phyloP scores from a whole-genome alignment of 2,888 invertebrate genomes.

The Acanthosepion lycidas region DNA sequence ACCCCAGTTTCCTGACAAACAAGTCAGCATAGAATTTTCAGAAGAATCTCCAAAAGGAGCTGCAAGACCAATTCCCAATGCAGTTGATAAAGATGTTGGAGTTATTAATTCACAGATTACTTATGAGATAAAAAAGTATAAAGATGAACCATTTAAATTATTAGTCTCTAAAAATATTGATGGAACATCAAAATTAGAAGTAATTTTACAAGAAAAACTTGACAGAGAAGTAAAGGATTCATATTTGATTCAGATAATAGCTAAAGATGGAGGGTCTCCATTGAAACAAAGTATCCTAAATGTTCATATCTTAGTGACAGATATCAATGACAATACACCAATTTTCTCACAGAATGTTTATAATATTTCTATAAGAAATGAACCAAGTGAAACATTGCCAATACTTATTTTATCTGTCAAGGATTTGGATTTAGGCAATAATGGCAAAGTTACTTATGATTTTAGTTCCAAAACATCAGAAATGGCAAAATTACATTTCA shows the following conservation, averaged over 20 bases:
- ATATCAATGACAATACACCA: neutral
- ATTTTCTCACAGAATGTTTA: neutral
- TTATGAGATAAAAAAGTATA: neutral
- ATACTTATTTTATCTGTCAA: neutral
- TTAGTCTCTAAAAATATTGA: neutral
- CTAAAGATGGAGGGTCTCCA: neutral
- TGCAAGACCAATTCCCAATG: neutral
- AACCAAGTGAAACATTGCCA: constrained; percentile 9
- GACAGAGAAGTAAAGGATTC: neutral
- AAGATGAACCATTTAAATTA: neutral
- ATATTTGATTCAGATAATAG: neutral
- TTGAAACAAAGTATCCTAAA: neutral
- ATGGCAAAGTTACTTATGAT: neutral
- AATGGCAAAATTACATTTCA: neutral
- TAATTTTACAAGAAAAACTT: neutral
- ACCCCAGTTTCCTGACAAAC: neutral
- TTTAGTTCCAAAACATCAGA: neutral
- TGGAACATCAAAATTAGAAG: neutral
- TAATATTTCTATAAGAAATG: neutral
- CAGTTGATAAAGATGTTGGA: neutral
- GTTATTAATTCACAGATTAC: neutral
- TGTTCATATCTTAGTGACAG: neutral
- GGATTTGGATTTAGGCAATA: neutral
- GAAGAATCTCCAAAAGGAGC: neutral
- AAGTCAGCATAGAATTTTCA: neutral